Base-by-base conservation (phyloP, 1,140 invertebrate genomes). In the Drosophila sucinea region DNA sequence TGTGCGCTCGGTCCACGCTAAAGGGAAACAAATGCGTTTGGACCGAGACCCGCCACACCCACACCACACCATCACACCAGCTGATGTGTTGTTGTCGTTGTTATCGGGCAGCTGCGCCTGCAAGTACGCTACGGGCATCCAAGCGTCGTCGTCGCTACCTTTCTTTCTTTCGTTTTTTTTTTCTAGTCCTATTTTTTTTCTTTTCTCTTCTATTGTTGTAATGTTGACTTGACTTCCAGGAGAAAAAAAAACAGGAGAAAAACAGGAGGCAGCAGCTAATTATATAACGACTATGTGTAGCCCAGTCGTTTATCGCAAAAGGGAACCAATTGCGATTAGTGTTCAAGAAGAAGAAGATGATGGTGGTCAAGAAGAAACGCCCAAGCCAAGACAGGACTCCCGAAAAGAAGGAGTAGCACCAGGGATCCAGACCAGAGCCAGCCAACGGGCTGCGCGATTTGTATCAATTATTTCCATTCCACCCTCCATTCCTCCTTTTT, bases 1-100 rank as follows among this genome's bases (percentile, higher is more conserved):
- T 87, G 85, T 87, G 83, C 84, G 84, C 86, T 87, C 83, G 83
- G 83, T 87, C 83, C 83, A 86, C 83, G 83, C 83, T 87, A 87
- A 87, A 87, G 83, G 83, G 83, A 87, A 87, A 73, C 83, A 87
- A 79, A 87, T 80, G 83, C 83, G 83, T 87, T 89, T 77, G 83
- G 83, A 87, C 83, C 83, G 83, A 87, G 84, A 87, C 84, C 83
- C 83, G 83, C 79, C 86, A 89, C 84, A 89, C 79, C 61, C 83
- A 86, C 68, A 89, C 77, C 81, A 87, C 79, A 83, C 79, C 83
- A 87, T 84, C 80, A 89, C 55, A 74, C 83, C 80, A 80, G 79
- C 83, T 87, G 83, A 87, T 87, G 83, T 70, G 83, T 87, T 70
- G 83, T 87, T 87, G 83, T 87, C 83, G 84, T 87, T 87, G 84